phyloP scores from a whole-genome alignment of 2,113 vertebrate genomes.

The Condylura cristata region DNA sequence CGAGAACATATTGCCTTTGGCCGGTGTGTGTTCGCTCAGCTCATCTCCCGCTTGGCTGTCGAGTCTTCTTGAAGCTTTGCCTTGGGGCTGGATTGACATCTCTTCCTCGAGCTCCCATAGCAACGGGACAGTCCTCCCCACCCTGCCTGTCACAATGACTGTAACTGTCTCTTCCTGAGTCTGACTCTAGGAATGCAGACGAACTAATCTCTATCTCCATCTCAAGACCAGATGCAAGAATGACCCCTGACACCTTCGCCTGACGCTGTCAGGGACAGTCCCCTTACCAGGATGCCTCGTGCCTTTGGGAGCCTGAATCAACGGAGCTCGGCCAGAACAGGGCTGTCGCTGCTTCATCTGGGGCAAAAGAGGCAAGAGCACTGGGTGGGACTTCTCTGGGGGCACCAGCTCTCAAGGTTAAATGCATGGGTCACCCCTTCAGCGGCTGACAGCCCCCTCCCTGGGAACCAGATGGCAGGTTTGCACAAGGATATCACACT shows the following conservation, averaged over 20 bases:
- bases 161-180: not conserved
- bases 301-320: slow-evolving; percentile 3
- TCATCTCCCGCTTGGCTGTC: not conserved
- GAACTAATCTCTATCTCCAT: not conserved
- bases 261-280: not conserved
- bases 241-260: not conserved
- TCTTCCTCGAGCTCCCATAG: not conserved
- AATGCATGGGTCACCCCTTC: not conserved
- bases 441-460: not conserved
- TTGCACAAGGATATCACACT: not conserved
- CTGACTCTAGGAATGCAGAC: not conserved
- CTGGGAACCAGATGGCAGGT: not conserved
- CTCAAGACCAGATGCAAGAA: not conserved
- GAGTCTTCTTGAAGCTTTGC: not conserved
- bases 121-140: not conserved
- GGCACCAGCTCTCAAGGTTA: not conserved
- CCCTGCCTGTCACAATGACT: not conserved
- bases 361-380: not conserved
- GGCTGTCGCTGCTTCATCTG: not conserved
- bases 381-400: not conserved
- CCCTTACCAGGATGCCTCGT: not conserved
- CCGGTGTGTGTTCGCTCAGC: not conserved
- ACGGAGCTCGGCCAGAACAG: not conserved
- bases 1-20: not conserved
- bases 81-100: not conserved